These are phyloP conservation scores for Zaprionus inermis DNA, from an alignment of 1,140 invertebrate genomes.

Conservation along the genomic window DNA sequence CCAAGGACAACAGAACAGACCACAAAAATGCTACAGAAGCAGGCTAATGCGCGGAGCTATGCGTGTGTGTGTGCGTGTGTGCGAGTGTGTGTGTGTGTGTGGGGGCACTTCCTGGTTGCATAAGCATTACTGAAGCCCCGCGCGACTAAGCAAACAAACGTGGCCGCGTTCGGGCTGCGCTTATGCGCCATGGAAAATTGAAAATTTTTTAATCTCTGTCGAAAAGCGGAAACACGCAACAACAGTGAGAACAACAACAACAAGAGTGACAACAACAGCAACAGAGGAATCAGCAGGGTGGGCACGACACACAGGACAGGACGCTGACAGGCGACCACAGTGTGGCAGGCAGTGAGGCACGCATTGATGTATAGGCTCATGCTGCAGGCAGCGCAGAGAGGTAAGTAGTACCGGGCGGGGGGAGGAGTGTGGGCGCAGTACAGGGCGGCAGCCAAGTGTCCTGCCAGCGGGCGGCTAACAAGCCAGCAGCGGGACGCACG, in stretches of 20 bases:
- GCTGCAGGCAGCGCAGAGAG: background rate
- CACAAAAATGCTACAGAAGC: constrained; percentile 42
- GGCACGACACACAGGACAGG: constrained; percentile 9
- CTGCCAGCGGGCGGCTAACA: constrained; percentile 70
- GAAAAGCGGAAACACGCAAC: constrained; percentile 70
- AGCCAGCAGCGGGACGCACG: constrained; percentile 67
- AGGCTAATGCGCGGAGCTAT: constrained; percentile 18
- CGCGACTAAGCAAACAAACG: constrained; percentile 57
- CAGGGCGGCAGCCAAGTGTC: constrained; percentile 3
- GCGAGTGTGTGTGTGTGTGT: constrained; percentile 23
- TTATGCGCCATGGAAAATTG: constrained; percentile 49
- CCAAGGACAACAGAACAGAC: constrained; percentile 52
- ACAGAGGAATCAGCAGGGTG: constrained; percentile 11
- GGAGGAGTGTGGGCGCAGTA: background rate
- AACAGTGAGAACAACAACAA: constrained; percentile 29
- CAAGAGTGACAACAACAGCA: constrained; percentile 17
- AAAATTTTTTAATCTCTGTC: constrained; percentile 77
- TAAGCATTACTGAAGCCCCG: constrained; percentile 30
- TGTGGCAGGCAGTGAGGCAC: constrained; percentile 34
- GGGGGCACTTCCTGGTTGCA: constrained; percentile 38
- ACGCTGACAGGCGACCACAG: constrained; percentile 66
- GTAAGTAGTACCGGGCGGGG: background rate
- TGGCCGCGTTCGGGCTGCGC: constrained; percentile 1
- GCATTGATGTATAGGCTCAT: constrained; percentile 65
- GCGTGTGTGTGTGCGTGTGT: background rate